A percentile compares a stretch with the other conserved stretches of the same genome.
phyloP scores from a whole-genome alignment of 2,797 vertebrate species.

The Toxotes lorentzi region DNA sequence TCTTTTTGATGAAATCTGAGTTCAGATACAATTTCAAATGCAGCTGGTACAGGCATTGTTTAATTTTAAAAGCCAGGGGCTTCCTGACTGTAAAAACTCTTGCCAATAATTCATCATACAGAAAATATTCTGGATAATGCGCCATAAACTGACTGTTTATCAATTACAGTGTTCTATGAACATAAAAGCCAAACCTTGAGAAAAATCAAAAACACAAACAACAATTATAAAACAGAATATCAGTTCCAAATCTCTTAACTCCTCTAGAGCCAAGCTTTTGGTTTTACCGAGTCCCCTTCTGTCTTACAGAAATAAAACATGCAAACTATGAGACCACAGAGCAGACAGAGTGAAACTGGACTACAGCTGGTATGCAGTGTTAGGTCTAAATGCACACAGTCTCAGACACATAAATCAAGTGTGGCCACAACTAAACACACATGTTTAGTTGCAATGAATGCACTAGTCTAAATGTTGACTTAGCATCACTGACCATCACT shows the following conservation, averaged over 20 bases:
- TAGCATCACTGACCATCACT: conserved; percentile 21
- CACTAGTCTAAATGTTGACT: conserved; percentile 42
- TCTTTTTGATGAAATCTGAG: not conserved
- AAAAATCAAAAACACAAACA: not conserved
- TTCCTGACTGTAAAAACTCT: not conserved
- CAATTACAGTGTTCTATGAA: not conserved
- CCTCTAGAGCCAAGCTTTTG: conserved; percentile 5
- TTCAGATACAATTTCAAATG: not conserved
- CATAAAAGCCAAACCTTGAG: conserved; percentile 6
- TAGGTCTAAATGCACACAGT: conserved; percentile 41
- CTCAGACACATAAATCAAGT: conserved; percentile 56
- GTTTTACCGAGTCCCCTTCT: conserved; percentile 11
- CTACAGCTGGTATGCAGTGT: conserved; percentile 42
- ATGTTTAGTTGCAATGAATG: conserved; percentile 28
- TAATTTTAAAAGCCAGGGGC: not conserved
- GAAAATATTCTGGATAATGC: not conserved
- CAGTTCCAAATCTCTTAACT: not conserved
- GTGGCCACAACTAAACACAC: conserved; percentile 39
- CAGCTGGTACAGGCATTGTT: not conserved
- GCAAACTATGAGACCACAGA: conserved; percentile 45
- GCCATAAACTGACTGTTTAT: not conserved
- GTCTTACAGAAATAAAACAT: conserved; percentile 11
- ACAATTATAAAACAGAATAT: conserved; percentile 5
- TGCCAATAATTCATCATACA: not conserved
- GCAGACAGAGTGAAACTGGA: conserved; percentile 52